A percentile compares a stretch with the other conserved stretches of the same genome.
phyloP scores from a whole-genome alignment of 2,888 invertebrate genomes.

The Brenthis ino region DNA sequence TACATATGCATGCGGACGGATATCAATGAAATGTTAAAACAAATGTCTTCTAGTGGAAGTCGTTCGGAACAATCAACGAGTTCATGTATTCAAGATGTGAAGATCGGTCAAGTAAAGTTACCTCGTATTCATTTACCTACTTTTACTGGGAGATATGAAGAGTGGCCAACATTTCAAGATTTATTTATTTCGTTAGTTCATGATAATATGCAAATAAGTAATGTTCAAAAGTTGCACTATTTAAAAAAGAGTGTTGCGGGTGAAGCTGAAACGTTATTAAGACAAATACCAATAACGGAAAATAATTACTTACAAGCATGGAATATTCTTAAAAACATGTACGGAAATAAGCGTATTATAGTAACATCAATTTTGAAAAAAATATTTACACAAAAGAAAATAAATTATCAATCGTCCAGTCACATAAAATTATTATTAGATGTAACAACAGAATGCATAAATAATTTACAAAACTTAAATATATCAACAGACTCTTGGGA shows the following conservation, averaged over 20 bases:
- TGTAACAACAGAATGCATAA: conserved; percentile 44
- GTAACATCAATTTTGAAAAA: neutral
- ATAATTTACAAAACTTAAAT: conserved; percentile 38
- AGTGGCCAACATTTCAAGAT: conserved; percentile 41
- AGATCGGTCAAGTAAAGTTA: conserved; percentile 18
- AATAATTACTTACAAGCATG: neutral
- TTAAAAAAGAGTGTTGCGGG: conserved; percentile 38
- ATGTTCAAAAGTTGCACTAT: conserved; percentile 43
- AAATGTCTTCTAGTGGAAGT: too few relatives aligned
- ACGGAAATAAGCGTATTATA: neutral
- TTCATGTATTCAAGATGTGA: too few relatives aligned
- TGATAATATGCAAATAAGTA: conserved; percentile 35
- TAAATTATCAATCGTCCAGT: neutral
- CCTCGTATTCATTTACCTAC: conserved; percentile 24
- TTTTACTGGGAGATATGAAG: conserved; percentile 35
- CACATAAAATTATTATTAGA: conserved; percentile 12
- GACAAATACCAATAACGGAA: conserved; percentile 1
- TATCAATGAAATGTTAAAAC: too few relatives aligned
- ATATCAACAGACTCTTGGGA: conserved; percentile 41
- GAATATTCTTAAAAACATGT: neutral
- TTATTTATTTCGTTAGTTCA: conserved; percentile 40
- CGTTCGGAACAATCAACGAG: too few relatives aligned
- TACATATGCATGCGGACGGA: too few relatives aligned
- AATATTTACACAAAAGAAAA: neutral
- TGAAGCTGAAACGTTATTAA: conserved; percentile 34